Evolutionary conservation across 2,113 vertebrate genomes (phyloP).

Genomic region (Dinomys branickii): DNA sequence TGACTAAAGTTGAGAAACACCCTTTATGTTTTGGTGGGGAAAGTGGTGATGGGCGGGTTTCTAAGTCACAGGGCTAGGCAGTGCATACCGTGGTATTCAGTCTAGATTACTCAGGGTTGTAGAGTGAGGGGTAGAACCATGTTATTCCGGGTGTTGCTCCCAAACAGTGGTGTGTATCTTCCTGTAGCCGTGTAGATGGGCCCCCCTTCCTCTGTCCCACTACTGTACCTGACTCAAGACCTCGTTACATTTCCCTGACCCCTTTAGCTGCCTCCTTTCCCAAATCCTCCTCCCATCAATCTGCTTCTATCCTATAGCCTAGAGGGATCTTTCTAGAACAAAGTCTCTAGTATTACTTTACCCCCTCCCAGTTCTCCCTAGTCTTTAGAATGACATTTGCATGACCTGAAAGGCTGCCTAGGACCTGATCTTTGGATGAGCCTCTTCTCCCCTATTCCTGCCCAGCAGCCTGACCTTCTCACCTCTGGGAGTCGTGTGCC

Average conservation of each 20-base stretch:
- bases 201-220: background rate
- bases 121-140: background rate
- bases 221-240: background rate
- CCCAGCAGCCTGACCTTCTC: background rate
- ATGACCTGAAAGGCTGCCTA: background rate
- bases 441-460: background rate
- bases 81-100: accelerated
- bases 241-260: background rate
- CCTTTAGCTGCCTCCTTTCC: background rate
- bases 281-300: accelerated
- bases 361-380: background rate
- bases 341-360: background rate
- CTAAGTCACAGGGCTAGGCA: background rate
- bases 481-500: background rate
- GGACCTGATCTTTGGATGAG: background rate
- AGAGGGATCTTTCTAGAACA: background rate
- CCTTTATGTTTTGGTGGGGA: background rate
- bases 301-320: background rate
- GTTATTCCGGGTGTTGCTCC: too few relatives aligned
- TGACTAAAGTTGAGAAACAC: background rate
- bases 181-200: background rate
- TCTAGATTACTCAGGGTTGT: background rate
- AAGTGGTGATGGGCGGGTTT: background rate
- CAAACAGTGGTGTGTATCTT: accelerated
- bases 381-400: background rate